A percentile compares a stretch with the other conserved stretches of the same genome.
Conservation (phyloP, 35 echinoderm and acorn worm genomes). For the Heliocidaris erythrogramma region DNA sequence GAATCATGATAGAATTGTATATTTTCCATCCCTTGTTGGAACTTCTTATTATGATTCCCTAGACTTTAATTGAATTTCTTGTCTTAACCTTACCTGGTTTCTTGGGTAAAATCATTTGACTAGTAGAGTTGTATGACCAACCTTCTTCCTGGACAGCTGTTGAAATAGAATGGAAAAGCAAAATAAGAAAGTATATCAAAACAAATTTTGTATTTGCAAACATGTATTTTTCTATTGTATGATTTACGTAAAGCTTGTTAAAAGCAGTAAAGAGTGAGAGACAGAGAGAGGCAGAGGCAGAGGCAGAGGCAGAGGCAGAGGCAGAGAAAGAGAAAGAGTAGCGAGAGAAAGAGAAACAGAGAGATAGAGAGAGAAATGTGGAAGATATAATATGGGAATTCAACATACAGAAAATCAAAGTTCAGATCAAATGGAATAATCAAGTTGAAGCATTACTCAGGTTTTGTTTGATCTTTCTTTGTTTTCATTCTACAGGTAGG, state of each 20-base stretch:
- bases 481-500: too few relatives aligned
- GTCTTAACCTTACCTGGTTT: conserved; percentile 65
- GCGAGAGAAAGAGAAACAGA: neutral
- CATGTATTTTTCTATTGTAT: too few relatives aligned
- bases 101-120: conserved; percentile 84
- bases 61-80: too few relatives aligned
- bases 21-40: neutral
- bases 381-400: neutral
- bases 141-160: conserved; percentile 89
- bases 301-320: too few relatives aligned
- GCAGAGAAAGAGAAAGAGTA: too few relatives aligned
- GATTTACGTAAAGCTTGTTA: too few relatives aligned
- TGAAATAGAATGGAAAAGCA: neutral
- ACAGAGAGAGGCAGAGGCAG: too few relatives aligned
- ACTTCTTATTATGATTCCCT: neutral
- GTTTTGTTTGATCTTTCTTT: too few relatives aligned
- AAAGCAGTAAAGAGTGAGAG: too few relatives aligned
- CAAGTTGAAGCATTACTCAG: too few relatives aligned
- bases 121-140: conserved; percentile 72
- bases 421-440: too few relatives aligned
- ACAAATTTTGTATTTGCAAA: neutral
- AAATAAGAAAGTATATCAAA: neutral
- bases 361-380: conserved; percentile 22
- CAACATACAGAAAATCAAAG: neutral
- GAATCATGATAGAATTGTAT: too few relatives aligned